These are phyloP conservation scores for Lycocorax pyrrhopterus DNA, from an alignment of 2,113 vertebrate species.

Conservation along the genomic window DNA sequence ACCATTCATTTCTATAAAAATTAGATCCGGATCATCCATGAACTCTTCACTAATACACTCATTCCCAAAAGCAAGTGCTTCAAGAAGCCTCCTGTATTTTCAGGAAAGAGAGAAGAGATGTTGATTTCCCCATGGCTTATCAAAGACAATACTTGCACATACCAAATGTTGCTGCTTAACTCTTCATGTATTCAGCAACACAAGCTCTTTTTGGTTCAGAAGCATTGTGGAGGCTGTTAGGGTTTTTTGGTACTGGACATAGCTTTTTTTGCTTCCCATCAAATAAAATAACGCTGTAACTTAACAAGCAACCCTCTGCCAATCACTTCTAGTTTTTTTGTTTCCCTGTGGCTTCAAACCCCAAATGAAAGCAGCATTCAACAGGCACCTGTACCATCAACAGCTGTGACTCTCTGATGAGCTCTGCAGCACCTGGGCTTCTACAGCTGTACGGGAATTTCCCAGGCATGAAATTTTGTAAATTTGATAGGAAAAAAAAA, in stretches of 20 bases:
- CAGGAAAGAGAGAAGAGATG: neutral
- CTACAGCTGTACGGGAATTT: neutral
- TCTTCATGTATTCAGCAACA: neutral
- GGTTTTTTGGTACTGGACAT: neutral
- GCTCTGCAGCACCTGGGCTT: neutral
- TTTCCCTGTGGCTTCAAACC: neutral
- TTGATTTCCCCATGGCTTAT: slow-evolving; percentile 19
- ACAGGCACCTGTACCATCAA: neutral
- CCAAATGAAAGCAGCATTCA: neutral
- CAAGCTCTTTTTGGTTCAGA: neutral
- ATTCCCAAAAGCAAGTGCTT: neutral
- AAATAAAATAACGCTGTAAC: neutral
- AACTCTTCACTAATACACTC: neutral
- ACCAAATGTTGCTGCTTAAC: neutral
- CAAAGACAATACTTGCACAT: neutral
- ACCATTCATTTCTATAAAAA: slow-evolving; percentile 2
- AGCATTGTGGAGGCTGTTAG: neutral
- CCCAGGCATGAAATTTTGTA: neutral
- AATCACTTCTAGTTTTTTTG: neutral
- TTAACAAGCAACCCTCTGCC: neutral
- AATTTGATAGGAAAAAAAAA: neutral
- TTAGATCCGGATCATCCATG: neutral
- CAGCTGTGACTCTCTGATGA: neutral
- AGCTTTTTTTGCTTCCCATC: neutral
- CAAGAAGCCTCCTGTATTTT: neutral